A percentile compares a stretch with the other conserved stretches of the same genome.
Evolutionary conservation across 2,888 invertebrate genomes (phyloP).

Genomic region (Eupithecia exiguata): DNA sequence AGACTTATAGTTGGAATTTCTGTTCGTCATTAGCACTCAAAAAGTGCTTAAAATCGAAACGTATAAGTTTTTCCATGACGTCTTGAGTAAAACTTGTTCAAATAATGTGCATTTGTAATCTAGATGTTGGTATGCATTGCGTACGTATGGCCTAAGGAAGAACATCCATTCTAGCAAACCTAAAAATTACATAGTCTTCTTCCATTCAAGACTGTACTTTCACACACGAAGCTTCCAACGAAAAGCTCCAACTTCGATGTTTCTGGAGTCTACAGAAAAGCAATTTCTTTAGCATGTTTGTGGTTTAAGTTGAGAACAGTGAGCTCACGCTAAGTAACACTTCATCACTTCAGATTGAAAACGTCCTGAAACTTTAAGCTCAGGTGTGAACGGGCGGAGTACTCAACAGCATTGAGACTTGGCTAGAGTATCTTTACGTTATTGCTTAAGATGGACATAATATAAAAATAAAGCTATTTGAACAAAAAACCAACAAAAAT

Average conservation of each 20-base stretch:
- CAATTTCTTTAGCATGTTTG: slow-evolving; percentile 13
- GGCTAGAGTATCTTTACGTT: neutral
- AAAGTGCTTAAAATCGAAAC: too few relatives aligned
- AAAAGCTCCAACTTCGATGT: slow-evolving; percentile 1
- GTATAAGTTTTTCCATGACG: too few relatives aligned
- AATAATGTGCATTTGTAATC: neutral
- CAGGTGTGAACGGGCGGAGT: slow-evolving; percentile 21
- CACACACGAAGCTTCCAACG: neutral
- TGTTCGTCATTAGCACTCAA: too few relatives aligned
- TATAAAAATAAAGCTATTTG: neutral
- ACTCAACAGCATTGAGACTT: slow-evolving; percentile 20
- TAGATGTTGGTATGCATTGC: neutral
- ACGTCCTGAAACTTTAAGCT: slow-evolving; percentile 10
- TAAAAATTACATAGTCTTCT: neutral
- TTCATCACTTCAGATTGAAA: slow-evolving; percentile 13
- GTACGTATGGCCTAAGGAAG: too few relatives aligned
- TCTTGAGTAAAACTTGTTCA: too few relatives aligned
- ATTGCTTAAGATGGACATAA: neutral
- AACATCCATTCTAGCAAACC: too few relatives aligned
- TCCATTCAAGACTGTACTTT: neutral
- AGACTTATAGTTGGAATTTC: too few relatives aligned
- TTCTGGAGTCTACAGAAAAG: slow-evolving; percentile 2
- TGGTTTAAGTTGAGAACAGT: neutral
- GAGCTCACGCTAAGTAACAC: slow-evolving; percentile 5
- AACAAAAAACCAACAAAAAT: too few relatives aligned